A percentile compares a stretch with the other conserved stretches of the same genome.
These are phyloP conservation scores for Cepaea nemoralis DNA, from an alignment of 1,140 invertebrate genomes.

Conservation along the genomic window DNA sequence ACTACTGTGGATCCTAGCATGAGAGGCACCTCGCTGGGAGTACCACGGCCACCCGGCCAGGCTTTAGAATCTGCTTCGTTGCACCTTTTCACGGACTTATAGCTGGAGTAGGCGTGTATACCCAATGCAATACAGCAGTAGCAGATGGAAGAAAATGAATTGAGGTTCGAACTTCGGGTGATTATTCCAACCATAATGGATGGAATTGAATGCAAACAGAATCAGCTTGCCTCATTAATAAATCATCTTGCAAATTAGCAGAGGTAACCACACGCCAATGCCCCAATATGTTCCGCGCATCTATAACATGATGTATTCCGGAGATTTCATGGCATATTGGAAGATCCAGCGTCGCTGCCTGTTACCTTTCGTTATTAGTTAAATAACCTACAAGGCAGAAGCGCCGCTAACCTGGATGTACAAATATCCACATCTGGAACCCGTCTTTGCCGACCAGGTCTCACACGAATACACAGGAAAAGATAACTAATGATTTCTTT, in stretches of 20 bases:
- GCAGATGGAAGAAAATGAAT: slow-evolving; percentile 88
- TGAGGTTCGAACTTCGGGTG: slow-evolving; percentile 67
- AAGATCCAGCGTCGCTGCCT: too few relatives aligned
- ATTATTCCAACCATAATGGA: slow-evolving; percentile 46
- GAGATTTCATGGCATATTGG: too few relatives aligned
- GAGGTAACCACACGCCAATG: too few relatives aligned
- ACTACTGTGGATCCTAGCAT: slow-evolving; percentile 56
- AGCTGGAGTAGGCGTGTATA: slow-evolving; percentile 71
- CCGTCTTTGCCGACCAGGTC: not conserved
- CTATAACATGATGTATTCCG: too few relatives aligned
- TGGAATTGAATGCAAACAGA: not conserved
- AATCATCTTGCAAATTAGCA: not conserved
- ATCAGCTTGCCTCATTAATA: not conserved
- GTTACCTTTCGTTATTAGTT: too few relatives aligned
- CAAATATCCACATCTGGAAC: not conserved
- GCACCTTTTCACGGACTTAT: slow-evolving; percentile 71
- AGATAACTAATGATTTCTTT: not conserved
- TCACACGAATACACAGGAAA: not conserved
- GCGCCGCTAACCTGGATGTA: not conserved
- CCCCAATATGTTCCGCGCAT: too few relatives aligned
- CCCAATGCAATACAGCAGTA: slow-evolving; percentile 82
- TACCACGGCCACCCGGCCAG: slow-evolving; percentile 47
- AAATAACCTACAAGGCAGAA: not conserved
- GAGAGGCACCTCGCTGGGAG: slow-evolving; percentile 48
- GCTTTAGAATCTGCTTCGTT: slow-evolving; percentile 42